Conservation (phyloP, 2,888 invertebrate species). For the Hoplodrina ambigua region DNA sequence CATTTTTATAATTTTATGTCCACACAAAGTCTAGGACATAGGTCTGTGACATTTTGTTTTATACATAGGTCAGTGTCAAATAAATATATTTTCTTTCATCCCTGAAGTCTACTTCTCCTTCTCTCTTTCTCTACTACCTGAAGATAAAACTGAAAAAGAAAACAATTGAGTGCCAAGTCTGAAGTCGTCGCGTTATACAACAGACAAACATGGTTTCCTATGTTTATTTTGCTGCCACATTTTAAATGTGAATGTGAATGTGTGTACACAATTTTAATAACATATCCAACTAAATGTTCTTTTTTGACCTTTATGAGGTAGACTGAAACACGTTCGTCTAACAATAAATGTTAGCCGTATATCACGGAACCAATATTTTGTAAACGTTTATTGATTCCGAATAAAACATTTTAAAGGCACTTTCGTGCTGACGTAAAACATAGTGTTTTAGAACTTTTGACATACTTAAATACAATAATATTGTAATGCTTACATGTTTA, state of each 20-base stretch:
- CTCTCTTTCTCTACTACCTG: background rate
- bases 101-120: too few species aligned
- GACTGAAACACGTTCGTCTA: conserved; percentile 26
- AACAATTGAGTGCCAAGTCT: conserved; percentile 27
- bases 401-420: conserved; percentile 23
- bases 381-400: conserved; percentile 39
- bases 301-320: conserved; percentile 59
- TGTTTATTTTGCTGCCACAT: conserved; percentile 74
- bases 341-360: conserved; percentile 43
- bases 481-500: background rate
- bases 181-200: conserved; percentile 64
- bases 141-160: background rate
- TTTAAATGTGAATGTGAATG: conserved; percentile 73
- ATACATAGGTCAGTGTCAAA: too few species aligned
- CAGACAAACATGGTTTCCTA: conserved; percentile 63
- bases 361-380: conserved; percentile 50
- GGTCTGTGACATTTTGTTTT: too few species aligned
- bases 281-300: conserved; percentile 66
- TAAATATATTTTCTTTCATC: too few species aligned
- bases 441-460: background rate
- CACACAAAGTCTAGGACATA: too few species aligned
- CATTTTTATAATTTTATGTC: too few species aligned
- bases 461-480: background rate
- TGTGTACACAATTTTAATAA: conserved; percentile 73
- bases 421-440: conserved; percentile 13